phyloP scores from a whole-genome alignment of 2,113 vertebrate species.

The Fukomys damarensis region DNA sequence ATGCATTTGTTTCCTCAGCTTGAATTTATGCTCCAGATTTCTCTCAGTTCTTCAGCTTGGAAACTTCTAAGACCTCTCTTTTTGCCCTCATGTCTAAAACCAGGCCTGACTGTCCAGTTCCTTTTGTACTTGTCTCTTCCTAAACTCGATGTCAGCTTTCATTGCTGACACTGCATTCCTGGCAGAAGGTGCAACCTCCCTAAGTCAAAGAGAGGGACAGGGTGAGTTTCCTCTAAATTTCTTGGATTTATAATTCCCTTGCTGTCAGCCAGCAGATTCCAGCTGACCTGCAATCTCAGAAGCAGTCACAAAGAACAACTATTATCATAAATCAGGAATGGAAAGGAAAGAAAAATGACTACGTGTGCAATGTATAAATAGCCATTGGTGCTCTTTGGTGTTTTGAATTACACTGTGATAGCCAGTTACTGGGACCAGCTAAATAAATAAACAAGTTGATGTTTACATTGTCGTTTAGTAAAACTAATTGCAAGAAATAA shows the following conservation, averaged over 20 bases:
- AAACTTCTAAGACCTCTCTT: background rate
- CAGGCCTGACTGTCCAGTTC: background rate
- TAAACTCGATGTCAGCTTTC: accelerated
- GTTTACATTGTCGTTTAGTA: background rate
- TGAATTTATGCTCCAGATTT: background rate
- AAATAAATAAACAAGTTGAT: background rate
- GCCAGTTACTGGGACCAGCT: background rate
- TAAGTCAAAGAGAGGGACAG: background rate
- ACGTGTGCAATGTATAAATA: background rate
- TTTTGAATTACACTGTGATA: background rate
- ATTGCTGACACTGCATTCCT: background rate
- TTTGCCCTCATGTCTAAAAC: accelerated
- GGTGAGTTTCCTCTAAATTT: background rate
- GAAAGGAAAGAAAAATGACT: background rate
- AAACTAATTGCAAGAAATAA: background rate
- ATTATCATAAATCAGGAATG: background rate
- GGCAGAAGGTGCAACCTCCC: background rate
- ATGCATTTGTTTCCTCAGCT: background rate
- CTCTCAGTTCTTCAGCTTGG: background rate
- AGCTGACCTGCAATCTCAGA: background rate
- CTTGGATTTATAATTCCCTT: constrained; percentile 45
- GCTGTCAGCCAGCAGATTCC: background rate
- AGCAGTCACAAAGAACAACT: constrained; percentile 1
- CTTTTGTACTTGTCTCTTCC: background rate
- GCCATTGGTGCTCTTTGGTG: background rate